A percentile compares a stretch with the other conserved stretches of the same genome.
phyloP scores from a whole-genome alignment of 2,113 vertebrate genomes.

The Trogon melanurus region DNA sequence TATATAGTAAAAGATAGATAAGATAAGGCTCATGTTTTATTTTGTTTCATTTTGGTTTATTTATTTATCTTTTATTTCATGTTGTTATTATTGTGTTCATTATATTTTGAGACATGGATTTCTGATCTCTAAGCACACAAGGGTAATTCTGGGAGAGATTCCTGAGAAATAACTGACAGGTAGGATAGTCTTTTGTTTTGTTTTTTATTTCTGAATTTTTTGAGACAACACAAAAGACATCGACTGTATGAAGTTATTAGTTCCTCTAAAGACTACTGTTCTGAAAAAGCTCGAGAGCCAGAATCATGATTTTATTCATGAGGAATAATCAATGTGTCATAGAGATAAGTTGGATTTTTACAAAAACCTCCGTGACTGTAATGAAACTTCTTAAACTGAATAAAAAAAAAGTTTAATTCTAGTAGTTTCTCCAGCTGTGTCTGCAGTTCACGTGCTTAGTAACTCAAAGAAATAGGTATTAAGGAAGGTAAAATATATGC shows the following conservation, averaged over 20 bases:
- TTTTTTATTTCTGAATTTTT: neutral
- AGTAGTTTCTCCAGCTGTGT: neutral
- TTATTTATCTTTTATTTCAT: neutral
- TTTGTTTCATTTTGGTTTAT: neutral
- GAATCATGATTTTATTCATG: conserved; percentile 63
- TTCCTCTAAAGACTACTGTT: neutral
- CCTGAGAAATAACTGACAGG: neutral
- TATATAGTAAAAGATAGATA: neutral
- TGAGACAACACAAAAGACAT: neutral
- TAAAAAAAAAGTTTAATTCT: neutral
- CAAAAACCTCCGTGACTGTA: conserved; percentile 2
- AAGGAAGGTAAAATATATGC: neutral
- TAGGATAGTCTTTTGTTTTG: neutral
- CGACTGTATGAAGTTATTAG: neutral
- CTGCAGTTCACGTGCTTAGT: neutral
- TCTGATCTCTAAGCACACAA: too few species aligned
- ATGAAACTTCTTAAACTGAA: conserved; percentile 9
- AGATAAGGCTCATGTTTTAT: fast-evolving
- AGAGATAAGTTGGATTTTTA: conserved; percentile 39
- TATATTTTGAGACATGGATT: neutral
- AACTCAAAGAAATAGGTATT: neutral
- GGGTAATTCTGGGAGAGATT: neutral
- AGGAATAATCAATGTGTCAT: conserved; percentile 56
- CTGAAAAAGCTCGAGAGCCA: conserved; percentile 27
- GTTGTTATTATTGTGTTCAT: neutral